Percentiles rank a stretch among this genome's conserved stretches.
Conservation (phyloP, 2,113 vertebrate genomes). For the Willisornis vidua region DNA sequence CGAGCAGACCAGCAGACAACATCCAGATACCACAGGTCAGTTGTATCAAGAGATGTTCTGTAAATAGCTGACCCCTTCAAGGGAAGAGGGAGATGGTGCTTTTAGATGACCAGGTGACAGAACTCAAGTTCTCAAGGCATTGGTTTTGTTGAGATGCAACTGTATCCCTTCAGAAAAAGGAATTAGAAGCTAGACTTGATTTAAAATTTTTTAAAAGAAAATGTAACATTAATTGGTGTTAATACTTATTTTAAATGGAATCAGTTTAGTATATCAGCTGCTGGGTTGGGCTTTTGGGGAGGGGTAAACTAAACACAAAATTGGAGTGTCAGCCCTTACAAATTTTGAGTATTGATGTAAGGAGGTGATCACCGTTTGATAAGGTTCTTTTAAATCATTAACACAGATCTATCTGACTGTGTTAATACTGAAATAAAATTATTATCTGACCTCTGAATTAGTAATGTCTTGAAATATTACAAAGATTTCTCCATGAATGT, state of each 20-base stretch:
- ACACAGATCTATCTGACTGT: not conserved
- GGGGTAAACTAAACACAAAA: not conserved
- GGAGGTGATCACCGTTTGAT: not conserved
- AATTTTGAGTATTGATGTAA: not conserved
- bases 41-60: not conserved
- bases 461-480: not conserved
- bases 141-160: not conserved
- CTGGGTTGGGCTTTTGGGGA: not conserved
- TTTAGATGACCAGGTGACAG: not conserved
- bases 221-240: not conserved
- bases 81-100: not conserved
- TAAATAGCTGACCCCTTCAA: not conserved
- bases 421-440: not conserved
- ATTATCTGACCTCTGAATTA: not conserved
- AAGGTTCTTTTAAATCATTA: not conserved
- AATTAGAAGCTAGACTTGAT: not conserved
- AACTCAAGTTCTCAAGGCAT: not conserved
- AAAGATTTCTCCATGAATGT: not conserved
- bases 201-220: not conserved
- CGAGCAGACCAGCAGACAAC: constrained; percentile 95
- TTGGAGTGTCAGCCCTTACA: not conserved
- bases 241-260: not conserved
- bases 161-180: not conserved
- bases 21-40: constrained; percentile 94
- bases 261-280: not conserved